Evolutionary conservation across 2,797 vertebrate species (phyloP).

Genomic region (Catharus ustulatus): DNA sequence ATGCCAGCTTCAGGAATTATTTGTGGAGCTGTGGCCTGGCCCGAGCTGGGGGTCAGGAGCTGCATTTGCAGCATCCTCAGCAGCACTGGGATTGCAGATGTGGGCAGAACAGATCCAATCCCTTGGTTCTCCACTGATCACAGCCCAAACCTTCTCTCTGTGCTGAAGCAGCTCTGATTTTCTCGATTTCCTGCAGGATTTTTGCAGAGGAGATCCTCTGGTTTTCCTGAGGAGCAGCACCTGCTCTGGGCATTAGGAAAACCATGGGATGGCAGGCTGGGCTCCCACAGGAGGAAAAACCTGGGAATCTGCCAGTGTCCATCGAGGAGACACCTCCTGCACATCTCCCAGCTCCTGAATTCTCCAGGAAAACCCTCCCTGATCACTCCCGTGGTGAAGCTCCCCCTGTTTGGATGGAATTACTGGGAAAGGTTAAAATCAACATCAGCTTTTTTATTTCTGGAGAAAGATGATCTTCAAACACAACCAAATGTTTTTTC

Average conservation of each 20-base stretch:
- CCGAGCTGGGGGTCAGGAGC: not conserved
- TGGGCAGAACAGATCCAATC: not conserved
- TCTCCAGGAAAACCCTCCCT: not conserved
- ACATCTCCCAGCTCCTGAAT: not conserved
- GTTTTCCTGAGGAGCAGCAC: not conserved
- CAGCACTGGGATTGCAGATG: accelerated
- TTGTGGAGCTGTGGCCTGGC: not conserved
- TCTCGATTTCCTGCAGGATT: not conserved
- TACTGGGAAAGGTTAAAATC: not conserved
- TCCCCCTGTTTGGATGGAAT: not conserved
- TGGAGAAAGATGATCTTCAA: not conserved
- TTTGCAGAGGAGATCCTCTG: accelerated
- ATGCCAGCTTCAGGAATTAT: not conserved
- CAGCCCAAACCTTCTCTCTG: not conserved
- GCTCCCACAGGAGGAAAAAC: accelerated
- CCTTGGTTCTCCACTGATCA: not conserved
- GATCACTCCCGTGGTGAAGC: not conserved
- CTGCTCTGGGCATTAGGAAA: not conserved
- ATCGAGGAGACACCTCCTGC: accelerated
- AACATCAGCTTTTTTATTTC: not conserved
- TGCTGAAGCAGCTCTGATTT: not conserved
- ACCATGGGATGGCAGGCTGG: not conserved
- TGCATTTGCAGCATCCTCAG: not conserved
- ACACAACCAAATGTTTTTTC: not conserved
- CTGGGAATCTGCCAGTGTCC: not conserved